phyloP scores from a whole-genome alignment of 2,888 invertebrate genomes.

The Apodemia zela region DNA sequence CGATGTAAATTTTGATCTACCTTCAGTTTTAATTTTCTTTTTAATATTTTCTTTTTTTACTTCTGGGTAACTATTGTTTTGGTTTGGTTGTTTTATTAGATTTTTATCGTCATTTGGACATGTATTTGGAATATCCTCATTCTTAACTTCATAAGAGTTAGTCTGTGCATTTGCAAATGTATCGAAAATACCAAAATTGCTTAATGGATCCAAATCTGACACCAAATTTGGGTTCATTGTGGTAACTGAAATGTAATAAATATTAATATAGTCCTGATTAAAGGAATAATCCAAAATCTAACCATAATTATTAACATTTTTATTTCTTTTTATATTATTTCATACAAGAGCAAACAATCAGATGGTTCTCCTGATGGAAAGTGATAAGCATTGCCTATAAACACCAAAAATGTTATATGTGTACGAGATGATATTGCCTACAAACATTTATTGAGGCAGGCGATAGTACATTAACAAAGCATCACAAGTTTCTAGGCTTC shows the following conservation, averaged over 20 bases:
- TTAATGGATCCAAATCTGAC: slow-evolving; percentile 18
- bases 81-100: slow-evolving; percentile 5
- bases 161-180: slow-evolving; percentile 11
- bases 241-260: slow-evolving; percentile 8
- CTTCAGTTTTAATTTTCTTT: slow-evolving; percentile 39
- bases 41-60: slow-evolving; percentile 38
- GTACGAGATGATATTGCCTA: too few species aligned
- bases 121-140: background rate
- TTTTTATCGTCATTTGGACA: slow-evolving; percentile 24
- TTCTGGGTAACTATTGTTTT: slow-evolving; percentile 28
- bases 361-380: too few species aligned
- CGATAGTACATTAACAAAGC: too few species aligned
- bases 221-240: slow-evolving; percentile 10
- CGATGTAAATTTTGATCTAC: slow-evolving; percentile 54
- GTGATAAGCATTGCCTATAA: too few species aligned
- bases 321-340: too few species aligned
- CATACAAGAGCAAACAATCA: too few species aligned
- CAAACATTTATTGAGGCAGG: too few species aligned
- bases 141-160: slow-evolving; percentile 8
- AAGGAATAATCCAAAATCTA: too few species aligned
- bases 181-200: slow-evolving; percentile 16
- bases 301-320: too few species aligned
- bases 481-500: too few species aligned
- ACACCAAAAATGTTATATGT: too few species aligned
- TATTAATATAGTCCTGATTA: too few species aligned